Evolutionary conservation across 2,888 invertebrate genomes (phyloP), one percentile per base, ranked within the genome.

Genomic region (Leuctra nigra): DNA sequence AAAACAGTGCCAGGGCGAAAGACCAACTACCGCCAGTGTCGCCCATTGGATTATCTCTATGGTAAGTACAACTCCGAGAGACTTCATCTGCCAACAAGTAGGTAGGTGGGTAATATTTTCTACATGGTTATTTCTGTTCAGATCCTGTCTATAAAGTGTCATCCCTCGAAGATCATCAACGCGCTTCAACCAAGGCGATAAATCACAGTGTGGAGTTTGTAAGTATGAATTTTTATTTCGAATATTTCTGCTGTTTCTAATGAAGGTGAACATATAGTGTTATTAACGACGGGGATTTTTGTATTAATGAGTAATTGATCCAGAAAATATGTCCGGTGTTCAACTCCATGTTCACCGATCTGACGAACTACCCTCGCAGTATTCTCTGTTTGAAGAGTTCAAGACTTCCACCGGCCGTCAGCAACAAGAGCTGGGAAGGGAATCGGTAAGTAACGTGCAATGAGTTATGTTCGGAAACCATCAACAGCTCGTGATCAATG

Each of bases 261-360:
- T 29, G 29, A 29, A 7, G 29, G 11, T 29, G 11, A 11, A 29
- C 6, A 29, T 29, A 29, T 29, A 7, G 29, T 29, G 52, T 53
- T 58, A 58, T 68, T 67, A 54, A 67, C 80, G 80, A 70, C 72
- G 18, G n/a, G 16, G 9, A 24, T 23, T 7, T 39, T 1, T 23
- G 14, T 11, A 20, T 50, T 33, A 29, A 24, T 16, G 1, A 11
- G 20, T 41, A 53, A 16, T 4, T 46, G 22, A 9, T 58, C 4
- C 55, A 66, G 66, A 62, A 62, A 63, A 57, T 63, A 39, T 61
- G 61, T 14, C 63, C 65, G 18, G 63, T 63, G 4, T 82, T 78
- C 69, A 68, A 70, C 1, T 73, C 77, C 0, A 81, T 82, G 81
- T 83, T 82, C 63, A 79, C 81, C 0, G 80, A 79, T 53, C 62